Conservation (phyloP, 2,888 invertebrate genomes). For the Tuberolachnus salignus region DNA sequence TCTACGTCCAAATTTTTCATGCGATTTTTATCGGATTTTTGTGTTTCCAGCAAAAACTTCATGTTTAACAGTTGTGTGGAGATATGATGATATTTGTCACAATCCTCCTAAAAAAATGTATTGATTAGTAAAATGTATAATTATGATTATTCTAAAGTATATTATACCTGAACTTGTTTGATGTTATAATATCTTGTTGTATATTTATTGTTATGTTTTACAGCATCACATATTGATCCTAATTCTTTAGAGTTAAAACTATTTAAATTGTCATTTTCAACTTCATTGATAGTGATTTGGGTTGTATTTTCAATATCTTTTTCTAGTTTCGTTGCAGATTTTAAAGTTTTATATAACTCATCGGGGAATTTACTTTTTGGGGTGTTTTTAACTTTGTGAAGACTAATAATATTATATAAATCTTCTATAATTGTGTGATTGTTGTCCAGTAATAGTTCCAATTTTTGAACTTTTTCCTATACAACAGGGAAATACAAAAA, state of each 20-base stretch:
- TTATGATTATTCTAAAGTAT: background rate
- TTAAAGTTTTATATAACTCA: slow-evolving; percentile 15
- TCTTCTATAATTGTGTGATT: slow-evolving; percentile 13
- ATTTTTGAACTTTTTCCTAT: slow-evolving; percentile 30
- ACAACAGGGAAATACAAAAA: background rate
- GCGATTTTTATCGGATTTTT: slow-evolving; percentile 19
- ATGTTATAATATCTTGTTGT: slow-evolving; percentile 24
- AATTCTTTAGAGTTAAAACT: slow-evolving; percentile 9
- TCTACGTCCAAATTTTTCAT: slow-evolving; percentile 17
- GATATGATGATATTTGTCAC: background rate
- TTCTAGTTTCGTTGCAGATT: slow-evolving; percentile 27
- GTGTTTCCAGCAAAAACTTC: slow-evolving; percentile 15
- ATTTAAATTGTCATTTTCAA: slow-evolving; percentile 11
- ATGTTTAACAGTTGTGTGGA: background rate
- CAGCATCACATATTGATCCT: background rate
- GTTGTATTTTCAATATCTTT: slow-evolving; percentile 2
- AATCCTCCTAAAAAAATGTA: slow-evolving; percentile 39
- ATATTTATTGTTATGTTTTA: background rate
- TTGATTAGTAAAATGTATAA: background rate
- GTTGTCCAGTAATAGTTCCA: background rate
- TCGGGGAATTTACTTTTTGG: slow-evolving; percentile 26
- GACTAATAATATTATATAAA: slow-evolving; percentile 17
- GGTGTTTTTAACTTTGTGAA: slow-evolving; percentile 3
- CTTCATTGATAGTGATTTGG: slow-evolving; percentile 4
- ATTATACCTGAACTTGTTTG: slow-evolving; percentile 30